phyloP scores from a whole-genome alignment of 2,113 vertebrate genomes.

The Pygoscelis adeliae region DNA sequence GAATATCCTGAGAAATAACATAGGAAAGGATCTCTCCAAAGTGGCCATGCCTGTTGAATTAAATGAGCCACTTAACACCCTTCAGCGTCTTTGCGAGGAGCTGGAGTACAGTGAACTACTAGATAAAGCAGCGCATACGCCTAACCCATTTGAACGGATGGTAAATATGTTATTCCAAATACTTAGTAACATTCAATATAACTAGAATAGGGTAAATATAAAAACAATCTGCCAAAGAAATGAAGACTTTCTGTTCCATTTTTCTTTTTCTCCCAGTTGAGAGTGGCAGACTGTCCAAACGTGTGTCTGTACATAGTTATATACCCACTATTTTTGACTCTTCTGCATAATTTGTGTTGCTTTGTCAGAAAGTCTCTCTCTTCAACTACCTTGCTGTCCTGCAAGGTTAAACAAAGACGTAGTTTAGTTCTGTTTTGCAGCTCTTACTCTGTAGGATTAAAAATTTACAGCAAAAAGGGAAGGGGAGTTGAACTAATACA shows the following conservation, averaged over 20 bases:
- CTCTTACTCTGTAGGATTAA: background rate
- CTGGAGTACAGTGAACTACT: slow-evolving; percentile 96
- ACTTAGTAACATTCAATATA: background rate
- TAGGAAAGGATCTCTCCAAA: slow-evolving; percentile 96
- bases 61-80: slow-evolving; percentile 94
- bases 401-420: background rate
- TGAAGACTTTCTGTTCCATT: background rate
- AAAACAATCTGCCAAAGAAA: background rate
- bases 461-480: background rate
- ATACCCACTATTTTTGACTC: background rate
- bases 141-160: slow-evolving; percentile 88
- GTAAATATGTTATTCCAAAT: slow-evolving; percentile 66
- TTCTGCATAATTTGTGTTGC: background rate
- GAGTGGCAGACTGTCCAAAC: background rate
- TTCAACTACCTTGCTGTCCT: background rate
- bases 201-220: background rate
- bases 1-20: slow-evolving; percentile 97
- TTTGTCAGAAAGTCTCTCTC: background rate
- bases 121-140: slow-evolving; percentile 81
- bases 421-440: background rate
- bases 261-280: background rate
- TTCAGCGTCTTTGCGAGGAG: slow-evolving; percentile 95
- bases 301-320: background rate
- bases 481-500: background rate
- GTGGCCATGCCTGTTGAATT: slow-evolving; percentile 96